phyloP scores from a whole-genome alignment of 2,797 vertebrate species.

The Pipistrellus nathusii region DNA sequence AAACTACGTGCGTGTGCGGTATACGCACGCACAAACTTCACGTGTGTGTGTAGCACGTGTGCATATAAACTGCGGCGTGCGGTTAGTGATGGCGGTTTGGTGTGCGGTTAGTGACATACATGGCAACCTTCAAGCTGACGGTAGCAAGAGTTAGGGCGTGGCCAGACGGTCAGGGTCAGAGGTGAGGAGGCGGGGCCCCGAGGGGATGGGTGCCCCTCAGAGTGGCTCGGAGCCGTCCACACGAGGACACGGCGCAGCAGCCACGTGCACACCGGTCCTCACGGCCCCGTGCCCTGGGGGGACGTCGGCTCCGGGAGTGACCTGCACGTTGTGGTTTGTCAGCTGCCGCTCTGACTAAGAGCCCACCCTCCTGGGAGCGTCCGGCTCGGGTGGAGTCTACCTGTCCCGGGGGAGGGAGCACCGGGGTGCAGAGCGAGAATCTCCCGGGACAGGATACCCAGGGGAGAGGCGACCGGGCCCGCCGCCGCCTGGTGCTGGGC shows the following conservation, averaged over 20 bases:
- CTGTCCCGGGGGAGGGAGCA: not conserved
- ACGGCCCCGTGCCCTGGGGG: not conserved
- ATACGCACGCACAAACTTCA: too few species aligned
- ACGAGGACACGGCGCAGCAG: not conserved
- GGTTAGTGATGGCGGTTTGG: too few species aligned
- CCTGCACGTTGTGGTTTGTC: too few species aligned
- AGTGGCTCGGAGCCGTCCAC: fast-evolving
- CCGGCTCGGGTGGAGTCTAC: not conserved
- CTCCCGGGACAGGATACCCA: fast-evolving
- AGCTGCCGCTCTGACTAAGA: not conserved
- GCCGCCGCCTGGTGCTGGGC: fast-evolving
- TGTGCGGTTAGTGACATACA: too few species aligned
- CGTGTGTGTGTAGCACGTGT: too few species aligned
- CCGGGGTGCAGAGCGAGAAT: not conserved
- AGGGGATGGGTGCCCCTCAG: not conserved
- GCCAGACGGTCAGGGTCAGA: not conserved
- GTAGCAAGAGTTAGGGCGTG: not conserved
- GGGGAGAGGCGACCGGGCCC: not conserved
- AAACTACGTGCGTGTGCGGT: too few species aligned
- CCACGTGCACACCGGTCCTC: not conserved
- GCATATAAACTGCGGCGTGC: too few species aligned
- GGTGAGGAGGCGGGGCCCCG: too few species aligned
- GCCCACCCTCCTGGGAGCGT: not conserved
- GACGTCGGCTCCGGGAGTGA: not conserved
- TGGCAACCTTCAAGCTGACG: not conserved